Conservation (phyloP, 2,797 vertebrate species). For the Octomys mimax region DNA sequence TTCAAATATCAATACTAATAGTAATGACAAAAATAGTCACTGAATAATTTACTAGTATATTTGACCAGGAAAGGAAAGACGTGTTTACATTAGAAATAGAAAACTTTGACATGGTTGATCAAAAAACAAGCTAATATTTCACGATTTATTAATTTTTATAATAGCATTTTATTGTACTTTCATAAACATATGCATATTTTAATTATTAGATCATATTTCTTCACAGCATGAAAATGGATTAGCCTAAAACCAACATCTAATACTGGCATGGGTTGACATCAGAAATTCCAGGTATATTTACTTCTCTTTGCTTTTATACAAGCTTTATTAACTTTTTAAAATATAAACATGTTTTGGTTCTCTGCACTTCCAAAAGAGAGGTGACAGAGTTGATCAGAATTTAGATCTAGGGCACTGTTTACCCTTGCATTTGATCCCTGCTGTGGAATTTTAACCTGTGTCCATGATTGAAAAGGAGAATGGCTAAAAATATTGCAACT, state of each 20-base stretch:
- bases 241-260: background rate
- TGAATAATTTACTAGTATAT: background rate
- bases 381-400: background rate
- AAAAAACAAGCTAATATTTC: background rate
- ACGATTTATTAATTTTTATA: background rate
- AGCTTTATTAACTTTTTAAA: conserved; percentile 39
- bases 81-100: background rate
- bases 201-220: background rate
- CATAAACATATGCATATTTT: background rate
- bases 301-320: conserved; percentile 33
- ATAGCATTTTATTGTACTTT: background rate
- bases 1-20: background rate
- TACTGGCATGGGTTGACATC: background rate
- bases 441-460: conserved; percentile 21
- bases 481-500: conserved; percentile 32
- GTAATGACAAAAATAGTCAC: background rate
- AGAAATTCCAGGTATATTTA: background rate
- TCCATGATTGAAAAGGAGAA: background rate
- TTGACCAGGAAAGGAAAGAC: background rate
- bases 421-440: background rate
- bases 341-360: background rate
- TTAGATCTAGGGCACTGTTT: background rate
- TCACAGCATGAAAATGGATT: background rate
- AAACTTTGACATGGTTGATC: background rate
- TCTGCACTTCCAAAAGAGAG: background rate